Conservation (phyloP, 2,113 vertebrate genomes). For the Rhinolophus ferrumequinum region DNA sequence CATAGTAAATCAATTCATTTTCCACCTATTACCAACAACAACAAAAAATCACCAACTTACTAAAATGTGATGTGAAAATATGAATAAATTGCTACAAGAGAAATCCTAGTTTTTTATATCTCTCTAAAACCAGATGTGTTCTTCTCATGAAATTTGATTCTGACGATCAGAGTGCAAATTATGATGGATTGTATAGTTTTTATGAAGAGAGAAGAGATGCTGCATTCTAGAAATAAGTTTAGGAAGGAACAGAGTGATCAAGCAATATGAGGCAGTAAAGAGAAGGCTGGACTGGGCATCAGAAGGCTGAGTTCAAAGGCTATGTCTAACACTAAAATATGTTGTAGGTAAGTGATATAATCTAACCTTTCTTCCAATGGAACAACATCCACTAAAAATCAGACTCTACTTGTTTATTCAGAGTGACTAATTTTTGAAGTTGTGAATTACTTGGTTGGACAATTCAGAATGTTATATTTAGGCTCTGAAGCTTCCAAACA, state of each 20-base stretch:
- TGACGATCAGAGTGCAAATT: not conserved
- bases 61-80: not conserved
- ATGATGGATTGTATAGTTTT: not conserved
- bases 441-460: not conserved
- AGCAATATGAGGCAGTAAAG: not conserved
- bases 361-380: not conserved
- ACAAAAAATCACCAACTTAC: constrained; percentile 18
- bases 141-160: not conserved
- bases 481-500: not conserved
- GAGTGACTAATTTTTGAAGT: not conserved
- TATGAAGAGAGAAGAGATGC: not conserved
- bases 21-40: constrained; percentile 87
- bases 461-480: not conserved
- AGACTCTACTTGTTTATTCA: not conserved
- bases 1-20: constrained; percentile 91
- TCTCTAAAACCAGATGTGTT: not conserved
- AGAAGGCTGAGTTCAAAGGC: not conserved
- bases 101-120: not conserved
- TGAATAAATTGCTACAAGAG: not conserved
- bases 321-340: not conserved
- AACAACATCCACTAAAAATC: not conserved
- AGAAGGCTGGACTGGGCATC: not conserved
- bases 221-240: not conserved
- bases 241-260: not conserved
- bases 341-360: no score